These are phyloP conservation scores for Pogona vitticeps DNA, from an alignment of 2,113 vertebrate species.

Conservation along the genomic window DNA sequence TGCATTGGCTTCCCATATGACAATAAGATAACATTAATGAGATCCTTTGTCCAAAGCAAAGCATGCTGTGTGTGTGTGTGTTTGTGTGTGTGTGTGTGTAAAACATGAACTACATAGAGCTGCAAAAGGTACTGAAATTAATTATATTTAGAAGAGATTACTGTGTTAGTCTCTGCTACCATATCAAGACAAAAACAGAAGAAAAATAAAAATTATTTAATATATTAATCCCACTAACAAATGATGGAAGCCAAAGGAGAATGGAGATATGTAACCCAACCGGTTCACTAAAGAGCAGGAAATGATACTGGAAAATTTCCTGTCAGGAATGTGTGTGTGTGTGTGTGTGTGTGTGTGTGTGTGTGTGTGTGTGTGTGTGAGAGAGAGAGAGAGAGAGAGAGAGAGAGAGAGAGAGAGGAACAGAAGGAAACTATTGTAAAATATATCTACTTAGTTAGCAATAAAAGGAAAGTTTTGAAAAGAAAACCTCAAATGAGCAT, in stretches of 20 bases:
- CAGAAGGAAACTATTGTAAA: not conserved
- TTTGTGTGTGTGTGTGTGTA: conserved; percentile 41
- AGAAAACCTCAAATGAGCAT: not conserved
- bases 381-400: not conserved
- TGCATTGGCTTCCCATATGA: conserved; percentile 58
- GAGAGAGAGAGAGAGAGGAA: not conserved
- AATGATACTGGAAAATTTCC: not conserved
- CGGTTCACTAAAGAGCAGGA: not conserved
- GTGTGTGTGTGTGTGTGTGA: too few relatives aligned
- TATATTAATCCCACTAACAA: conserved; percentile 59
- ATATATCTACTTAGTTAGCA: not conserved
- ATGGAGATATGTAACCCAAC: not conserved
- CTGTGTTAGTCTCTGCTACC: too few relatives aligned
- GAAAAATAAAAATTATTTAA: conserved; percentile 16
- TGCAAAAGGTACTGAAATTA: not conserved
- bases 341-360: too few relatives aligned
- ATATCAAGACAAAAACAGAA: too few relatives aligned
- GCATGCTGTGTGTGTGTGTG: not conserved
- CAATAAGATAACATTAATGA: conserved; percentile 60
- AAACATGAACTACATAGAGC: conserved; percentile 50
- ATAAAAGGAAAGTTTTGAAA: not conserved
- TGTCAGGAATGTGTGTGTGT: too few relatives aligned
- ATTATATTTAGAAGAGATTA: too few relatives aligned
- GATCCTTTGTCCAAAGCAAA: conserved; percentile 64
- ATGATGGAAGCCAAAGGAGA: conserved; percentile 46